Evolutionary conservation across 92 coral and sea anemone genomes (phyloP), one percentile per base, ranked within the genome.

Genomic region (Umimayanthus kanabou): DNA sequence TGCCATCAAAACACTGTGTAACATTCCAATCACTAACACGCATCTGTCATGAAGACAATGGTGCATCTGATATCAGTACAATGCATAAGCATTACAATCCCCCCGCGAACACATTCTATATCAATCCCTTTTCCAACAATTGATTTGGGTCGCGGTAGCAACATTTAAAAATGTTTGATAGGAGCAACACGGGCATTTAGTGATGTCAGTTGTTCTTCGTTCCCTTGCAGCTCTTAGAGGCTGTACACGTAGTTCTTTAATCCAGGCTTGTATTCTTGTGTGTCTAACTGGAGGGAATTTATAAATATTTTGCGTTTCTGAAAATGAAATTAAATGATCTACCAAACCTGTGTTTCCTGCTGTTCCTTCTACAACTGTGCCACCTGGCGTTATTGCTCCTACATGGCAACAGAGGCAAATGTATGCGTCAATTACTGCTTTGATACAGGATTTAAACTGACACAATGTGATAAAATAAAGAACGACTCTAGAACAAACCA

Each of bases 281-380:
- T 61, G 0, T 9, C 25, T 61, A 57, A 23, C 11, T 18, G 45
- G 26, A 84, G 8, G 26, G 33, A 57, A 76, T 4, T 75, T 2
- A 23, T 15, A 72, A 14, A 39, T 37, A 22, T 14, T 55, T 57
- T 43, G 81, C 84, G 61, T 33, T 18, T 84, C 71, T 30, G 50
- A 11, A 5, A 66, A 3, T 39, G 18, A 14, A 84, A 39, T 49
- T 3, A 33, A 82, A 11, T 47, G 37, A 73, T 49, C 75, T 2
- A 53, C 2, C 87, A 70, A 72, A 93, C 99, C 99, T 82, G 99
- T 96, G 77, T 96, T 96, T 6, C 99, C 99, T 73, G 99, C 99
- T 92, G 99, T 96, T 50, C 99, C 99, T 70, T 96, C 99, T 16
- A 96, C 95, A 15, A 96, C 94, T 76, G 96, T 95, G 22, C 99